phyloP scores from a whole-genome alignment of 2,113 vertebrate genomes.

The Platycercus adscitus region DNA sequence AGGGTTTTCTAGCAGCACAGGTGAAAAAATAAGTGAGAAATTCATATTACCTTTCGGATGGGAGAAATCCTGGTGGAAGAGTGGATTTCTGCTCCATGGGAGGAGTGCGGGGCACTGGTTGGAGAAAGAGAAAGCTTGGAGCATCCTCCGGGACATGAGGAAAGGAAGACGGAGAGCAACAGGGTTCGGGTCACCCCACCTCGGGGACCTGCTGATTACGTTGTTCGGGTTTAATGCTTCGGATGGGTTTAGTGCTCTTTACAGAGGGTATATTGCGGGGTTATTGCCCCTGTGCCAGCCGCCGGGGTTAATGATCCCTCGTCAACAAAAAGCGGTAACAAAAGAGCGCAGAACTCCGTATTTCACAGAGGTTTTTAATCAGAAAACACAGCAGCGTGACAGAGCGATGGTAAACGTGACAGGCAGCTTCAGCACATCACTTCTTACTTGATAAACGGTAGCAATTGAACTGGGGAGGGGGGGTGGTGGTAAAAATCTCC shows the following conservation, averaged over 20 bases:
- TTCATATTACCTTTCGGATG: neutral
- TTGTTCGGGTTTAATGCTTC: neutral
- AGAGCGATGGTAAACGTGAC: conserved; percentile 16
- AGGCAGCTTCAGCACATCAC: neutral
- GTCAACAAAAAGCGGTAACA: neutral
- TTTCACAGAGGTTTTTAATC: conserved; percentile 64
- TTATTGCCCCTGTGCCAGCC: neutral
- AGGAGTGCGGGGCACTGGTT: neutral
- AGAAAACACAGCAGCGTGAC: conserved; percentile 39
- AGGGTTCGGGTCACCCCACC: neutral
- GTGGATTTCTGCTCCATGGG: neutral
- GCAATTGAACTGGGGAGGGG: neutral
- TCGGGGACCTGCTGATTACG: neutral
- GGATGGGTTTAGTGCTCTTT: neutral
- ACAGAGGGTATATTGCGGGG: neutral
- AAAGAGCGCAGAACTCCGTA: neutral
- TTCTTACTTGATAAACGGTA: neutral
- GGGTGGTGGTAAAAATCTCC: neutral
- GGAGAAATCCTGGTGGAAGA: neutral
- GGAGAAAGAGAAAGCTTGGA: neutral
- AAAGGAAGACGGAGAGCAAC: neutral
- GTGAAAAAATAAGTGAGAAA: neutral
- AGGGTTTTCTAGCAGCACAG: neutral
- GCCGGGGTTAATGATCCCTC: neutral
- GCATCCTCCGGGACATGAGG: neutral